These are phyloP conservation scores for Netelia fuscicornis DNA, from an alignment of 2,888 invertebrate species.

Conservation along the genomic window DNA sequence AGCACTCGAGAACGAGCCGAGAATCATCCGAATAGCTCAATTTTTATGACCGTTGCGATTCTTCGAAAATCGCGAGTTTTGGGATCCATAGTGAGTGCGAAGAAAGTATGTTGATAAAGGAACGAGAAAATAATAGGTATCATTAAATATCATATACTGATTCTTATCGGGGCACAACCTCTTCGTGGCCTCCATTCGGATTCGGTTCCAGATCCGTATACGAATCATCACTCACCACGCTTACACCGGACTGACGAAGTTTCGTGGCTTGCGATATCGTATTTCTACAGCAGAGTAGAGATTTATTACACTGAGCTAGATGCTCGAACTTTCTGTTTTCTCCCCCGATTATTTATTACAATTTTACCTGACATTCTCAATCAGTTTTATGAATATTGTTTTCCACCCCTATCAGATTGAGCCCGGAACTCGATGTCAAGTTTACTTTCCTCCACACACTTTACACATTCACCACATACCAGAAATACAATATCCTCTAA, in stretches of 20 bases:
- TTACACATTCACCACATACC: too few species aligned
- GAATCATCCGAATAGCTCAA: too few species aligned
- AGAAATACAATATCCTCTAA: too few species aligned
- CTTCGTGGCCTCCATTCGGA: neutral
- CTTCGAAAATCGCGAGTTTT: too few species aligned
- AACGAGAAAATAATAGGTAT: neutral
- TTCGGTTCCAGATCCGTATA: constrained; percentile 36
- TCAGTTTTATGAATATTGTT: constrained; percentile 10
- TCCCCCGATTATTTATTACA: constrained; percentile 1
- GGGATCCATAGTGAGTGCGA: neutral
- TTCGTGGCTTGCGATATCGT: constrained; percentile 22
- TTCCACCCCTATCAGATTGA: constrained; percentile 2
- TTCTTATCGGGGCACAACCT: constrained; percentile 1
- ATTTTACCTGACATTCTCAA: neutral
- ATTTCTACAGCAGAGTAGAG: constrained; percentile 24
- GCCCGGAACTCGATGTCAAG: neutral
- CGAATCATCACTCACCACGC: constrained; percentile 23
- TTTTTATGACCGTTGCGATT: too few species aligned
- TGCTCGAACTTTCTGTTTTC: constrained; percentile 3
- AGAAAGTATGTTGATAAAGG: neutral
- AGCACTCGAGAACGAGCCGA: too few species aligned
- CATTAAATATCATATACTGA: constrained; percentile 3
- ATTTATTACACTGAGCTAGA: neutral
- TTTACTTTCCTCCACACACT: neutral
- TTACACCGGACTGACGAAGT: constrained; percentile 2